Evolutionary conservation across 2,888 invertebrate genomes (phyloP).

Genomic region (Amblyjoppa proteus): DNA sequence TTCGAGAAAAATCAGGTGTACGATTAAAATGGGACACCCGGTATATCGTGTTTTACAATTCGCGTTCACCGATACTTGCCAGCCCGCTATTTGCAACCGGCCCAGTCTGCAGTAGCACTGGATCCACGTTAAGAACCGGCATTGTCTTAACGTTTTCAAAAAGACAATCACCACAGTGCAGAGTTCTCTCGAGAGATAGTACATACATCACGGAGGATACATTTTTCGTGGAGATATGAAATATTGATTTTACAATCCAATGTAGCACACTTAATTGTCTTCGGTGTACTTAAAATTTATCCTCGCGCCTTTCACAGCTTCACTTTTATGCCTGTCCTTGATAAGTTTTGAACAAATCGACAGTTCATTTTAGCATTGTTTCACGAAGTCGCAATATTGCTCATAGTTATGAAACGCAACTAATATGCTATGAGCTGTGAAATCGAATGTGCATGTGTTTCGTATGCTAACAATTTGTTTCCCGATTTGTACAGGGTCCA

Average conservation of each 20-base stretch:
- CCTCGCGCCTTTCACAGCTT: conserved; percentile 50
- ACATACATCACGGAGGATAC: conserved; percentile 20
- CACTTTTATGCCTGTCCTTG: too few relatives aligned
- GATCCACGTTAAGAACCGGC: conserved; percentile 30
- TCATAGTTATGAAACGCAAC: too few relatives aligned
- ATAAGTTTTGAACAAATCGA: too few relatives aligned
- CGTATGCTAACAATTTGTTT: too few relatives aligned
- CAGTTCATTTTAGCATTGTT: too few relatives aligned
- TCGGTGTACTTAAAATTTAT: conserved; percentile 22
- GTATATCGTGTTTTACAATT: conserved; percentile 17
- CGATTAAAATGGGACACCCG: too few relatives aligned
- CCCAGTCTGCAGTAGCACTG: conserved; percentile 17
- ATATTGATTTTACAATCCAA: conserved; percentile 45
- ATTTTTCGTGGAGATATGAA: conserved; percentile 18
- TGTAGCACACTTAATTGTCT: conserved; percentile 20
- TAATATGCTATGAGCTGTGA: too few relatives aligned
- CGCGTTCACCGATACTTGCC: conserved; percentile 26
- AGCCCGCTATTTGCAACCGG: conserved; percentile 36
- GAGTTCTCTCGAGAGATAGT: conserved; percentile 24
- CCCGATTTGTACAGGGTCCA: too few relatives aligned
- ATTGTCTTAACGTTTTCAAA: conserved; percentile 17
- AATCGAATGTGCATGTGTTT: too few relatives aligned
- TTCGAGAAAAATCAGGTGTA: too few relatives aligned
- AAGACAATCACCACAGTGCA: conserved; percentile 3
- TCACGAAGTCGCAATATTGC: too few relatives aligned